Base-by-base conservation (phyloP, 2,888 invertebrate genomes). In the Sminthurides aquaticus region DNA sequence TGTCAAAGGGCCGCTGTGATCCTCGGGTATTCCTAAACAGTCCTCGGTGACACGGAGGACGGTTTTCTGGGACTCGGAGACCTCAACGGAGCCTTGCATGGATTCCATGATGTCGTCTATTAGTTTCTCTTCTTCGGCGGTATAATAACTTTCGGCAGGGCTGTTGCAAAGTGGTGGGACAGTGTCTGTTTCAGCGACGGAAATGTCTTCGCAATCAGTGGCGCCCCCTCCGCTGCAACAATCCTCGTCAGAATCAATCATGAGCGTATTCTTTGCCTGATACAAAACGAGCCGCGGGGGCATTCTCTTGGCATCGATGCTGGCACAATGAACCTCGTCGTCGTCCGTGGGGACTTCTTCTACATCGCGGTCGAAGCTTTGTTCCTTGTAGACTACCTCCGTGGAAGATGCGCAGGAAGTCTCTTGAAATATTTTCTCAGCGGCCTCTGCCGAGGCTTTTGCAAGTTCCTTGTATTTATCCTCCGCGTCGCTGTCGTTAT, bases 401-500 rank as follows among this genome's bases (percentile, higher is more conserved):
- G 70, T 65, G 49, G 64, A 62, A 22, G 62, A 62, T 2, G 65
- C 26, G 2, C 57, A 43, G 2, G 68, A 29, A 60, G 63, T 67
- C 20, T 67, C 68, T 59, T 63, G 49, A 29, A 70, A 64, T 25
- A 68, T 67, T 52, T 61, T 58, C 3, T 69, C 67, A 0, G 67
- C 65, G 1, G 58, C 66, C n/a, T 27, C 58, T 3, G 59, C 66
- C 0, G 65, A 43, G 11, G 64, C 49, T 3, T 59, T 8, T 56
- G 60, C 65, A 3, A 66, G 43, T 24, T 60, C 52, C 22, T 20
- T 8, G 22, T 18, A 18, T 22, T 20, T 60, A 3, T 62, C 62
- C 65, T 68, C 68, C 60, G 56, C 64, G 18, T 69, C 70, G 64
- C 76, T 76, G 22, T 78, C 79, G 43, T 77, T 76, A 52, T 77